Conservation (phyloP, 2,113 vertebrate genomes). For the Labeo rohita region DNA sequence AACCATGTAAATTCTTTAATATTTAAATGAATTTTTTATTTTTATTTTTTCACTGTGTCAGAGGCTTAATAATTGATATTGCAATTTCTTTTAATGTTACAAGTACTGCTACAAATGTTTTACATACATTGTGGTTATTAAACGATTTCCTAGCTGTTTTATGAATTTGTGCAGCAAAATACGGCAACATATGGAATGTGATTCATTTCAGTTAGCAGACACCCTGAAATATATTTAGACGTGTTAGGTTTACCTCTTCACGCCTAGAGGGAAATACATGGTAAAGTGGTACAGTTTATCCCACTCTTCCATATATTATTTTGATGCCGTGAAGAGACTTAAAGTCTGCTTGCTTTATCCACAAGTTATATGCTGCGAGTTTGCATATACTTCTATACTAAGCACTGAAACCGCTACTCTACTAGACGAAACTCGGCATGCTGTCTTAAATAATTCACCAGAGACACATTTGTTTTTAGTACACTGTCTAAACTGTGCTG, state of each 20-base stretch:
- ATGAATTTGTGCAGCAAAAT: background rate
- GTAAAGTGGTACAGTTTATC: background rate
- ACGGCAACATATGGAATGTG: background rate
- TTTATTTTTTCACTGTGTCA: background rate
- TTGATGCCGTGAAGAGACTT: background rate
- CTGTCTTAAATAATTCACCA: conserved; percentile 12
- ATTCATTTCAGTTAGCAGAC: background rate
- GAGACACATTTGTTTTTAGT: background rate
- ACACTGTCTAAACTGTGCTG: background rate
- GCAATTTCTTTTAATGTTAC: background rate
- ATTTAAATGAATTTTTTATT: too few relatives aligned
- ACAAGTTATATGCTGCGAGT: background rate
- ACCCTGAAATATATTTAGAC: conserved; percentile 1
- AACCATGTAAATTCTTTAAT: too few relatives aligned
- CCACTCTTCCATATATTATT: background rate
- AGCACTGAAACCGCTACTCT: background rate
- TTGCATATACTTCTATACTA: background rate
- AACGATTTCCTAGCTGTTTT: background rate
- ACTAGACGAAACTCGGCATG: background rate
- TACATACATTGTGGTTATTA: background rate
- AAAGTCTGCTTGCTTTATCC: background rate
- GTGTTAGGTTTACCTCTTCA: background rate
- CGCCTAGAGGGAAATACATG: background rate
- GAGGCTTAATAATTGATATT: background rate
- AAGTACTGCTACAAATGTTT: background rate